phyloP scores from a whole-genome alignment of 2,113 vertebrate genomes.

The Zapus hudsonius region DNA sequence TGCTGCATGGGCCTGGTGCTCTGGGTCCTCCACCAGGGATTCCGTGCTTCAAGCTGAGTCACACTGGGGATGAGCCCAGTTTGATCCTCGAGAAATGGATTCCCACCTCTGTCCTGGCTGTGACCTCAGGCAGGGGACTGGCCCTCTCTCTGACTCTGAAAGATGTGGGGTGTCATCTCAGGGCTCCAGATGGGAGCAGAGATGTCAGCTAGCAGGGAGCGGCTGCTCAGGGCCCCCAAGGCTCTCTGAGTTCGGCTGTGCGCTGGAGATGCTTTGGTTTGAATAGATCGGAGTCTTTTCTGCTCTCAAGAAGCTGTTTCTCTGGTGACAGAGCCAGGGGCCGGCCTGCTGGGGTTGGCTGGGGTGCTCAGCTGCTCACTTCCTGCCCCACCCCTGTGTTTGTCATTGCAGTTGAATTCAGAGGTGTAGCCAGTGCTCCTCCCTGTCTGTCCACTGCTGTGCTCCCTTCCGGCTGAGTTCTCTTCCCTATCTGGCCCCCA shows the following conservation, averaged over 20 bases:
- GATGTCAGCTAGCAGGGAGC: neutral
- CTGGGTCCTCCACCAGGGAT: neutral
- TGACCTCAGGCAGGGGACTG: neutral
- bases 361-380: neutral
- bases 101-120: neutral
- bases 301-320: neutral
- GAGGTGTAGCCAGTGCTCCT: neutral
- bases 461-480: neutral
- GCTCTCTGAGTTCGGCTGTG: neutral
- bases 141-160: neutral
- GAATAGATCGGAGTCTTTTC: neutral
- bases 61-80: neutral
- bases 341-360: neutral
- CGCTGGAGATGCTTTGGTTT: neutral
- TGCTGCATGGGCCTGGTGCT: neutral
- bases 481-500: neutral
- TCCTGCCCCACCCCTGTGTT: neutral
- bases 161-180: neutral
- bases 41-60: too few relatives aligned
- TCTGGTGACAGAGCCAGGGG: neutral
- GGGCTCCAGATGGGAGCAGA: neutral
- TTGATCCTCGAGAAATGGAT: neutral
- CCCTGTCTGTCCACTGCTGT: neutral
- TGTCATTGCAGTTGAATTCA: neutral
- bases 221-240: neutral